Percentiles rank a stretch among this genome's conserved stretches.
These are phyloP conservation scores for Pomacea maculata DNA, from an alignment of 1,140 invertebrate species.

Conservation along the genomic window DNA sequence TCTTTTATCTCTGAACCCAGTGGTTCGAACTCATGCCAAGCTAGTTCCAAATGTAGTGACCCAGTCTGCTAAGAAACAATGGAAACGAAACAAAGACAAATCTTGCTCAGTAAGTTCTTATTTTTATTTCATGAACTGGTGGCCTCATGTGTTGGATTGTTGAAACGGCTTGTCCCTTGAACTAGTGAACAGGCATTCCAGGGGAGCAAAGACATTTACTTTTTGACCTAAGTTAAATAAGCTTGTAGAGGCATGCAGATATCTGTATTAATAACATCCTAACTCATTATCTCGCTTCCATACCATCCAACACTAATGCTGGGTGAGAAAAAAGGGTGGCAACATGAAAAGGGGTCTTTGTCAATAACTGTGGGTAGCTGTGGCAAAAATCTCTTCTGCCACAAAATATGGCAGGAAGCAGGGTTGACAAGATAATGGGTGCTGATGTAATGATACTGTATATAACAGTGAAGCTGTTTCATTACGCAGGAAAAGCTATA, in stretches of 20 bases:
- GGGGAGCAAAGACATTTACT: not conserved
- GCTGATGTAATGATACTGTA: no score
- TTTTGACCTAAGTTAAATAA: not conserved
- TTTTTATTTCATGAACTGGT: not conserved
- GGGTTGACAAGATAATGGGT: no score
- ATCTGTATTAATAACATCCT: no score
- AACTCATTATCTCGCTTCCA: no score
- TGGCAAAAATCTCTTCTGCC: no score
- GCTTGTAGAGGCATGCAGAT: not conserved
- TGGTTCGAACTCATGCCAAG: conserved; percentile 76
- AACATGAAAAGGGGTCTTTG: no score
- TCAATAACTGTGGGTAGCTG: no score
- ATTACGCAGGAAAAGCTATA: no score
- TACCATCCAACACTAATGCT: no score
- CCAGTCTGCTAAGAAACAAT: conserved; percentile 88
- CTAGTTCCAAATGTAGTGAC: conserved; percentile 83
- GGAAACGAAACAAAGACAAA: conserved; percentile 92
- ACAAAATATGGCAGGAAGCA: no score
- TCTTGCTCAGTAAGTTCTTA: conserved; percentile 79
- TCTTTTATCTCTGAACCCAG: conserved; percentile 86
- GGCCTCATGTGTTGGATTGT: not conserved
- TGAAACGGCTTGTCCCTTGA: not conserved
- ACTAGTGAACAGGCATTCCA: not conserved
- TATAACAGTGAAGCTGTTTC: no score
- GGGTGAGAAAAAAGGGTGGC: no score